Evolutionary conservation across 2,888 invertebrate genomes (phyloP), one percentile per base, ranked within the genome.

Genomic region (Oegoconia quadripuncta): DNA sequence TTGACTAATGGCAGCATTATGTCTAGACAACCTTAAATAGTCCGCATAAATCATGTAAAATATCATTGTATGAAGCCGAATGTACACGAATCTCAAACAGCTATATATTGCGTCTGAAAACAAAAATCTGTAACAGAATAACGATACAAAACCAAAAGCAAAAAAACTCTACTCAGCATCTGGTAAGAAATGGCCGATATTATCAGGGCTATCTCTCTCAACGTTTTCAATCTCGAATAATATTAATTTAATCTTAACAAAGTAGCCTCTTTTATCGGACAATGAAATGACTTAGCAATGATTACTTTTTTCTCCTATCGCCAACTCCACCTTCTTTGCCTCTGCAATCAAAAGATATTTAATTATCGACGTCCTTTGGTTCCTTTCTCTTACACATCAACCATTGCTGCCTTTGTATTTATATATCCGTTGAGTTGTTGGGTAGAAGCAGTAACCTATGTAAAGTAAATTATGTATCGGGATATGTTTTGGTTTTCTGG

Each of bases 241-340:
- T 74, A 76, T 74, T 72, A 76, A 73, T 73, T 73, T 65, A 68
- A 31, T 59, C 66, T 52, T 41, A 44, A 55, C 55, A 53, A 62
- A 74, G 69, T 71, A 65, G 64, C 65, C 54, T 61, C 59, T 68
- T n/a, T 70, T 71, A 74, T 73, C 68, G 61, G 57, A 39, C 59
- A 52, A 59, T 65, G 67, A 65, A 68, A 71, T 69, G 70, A 73
- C 74, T 73, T 72, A 73, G 62, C 68, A 63, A 69, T 74, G 76
- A 76, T 76, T 72, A 73, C 74, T 59, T 64, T 61, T 64, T 60
- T 28, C 20, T 58, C 50, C 44, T 48, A 51, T 37, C 42, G 49
- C 48, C 49, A 26, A 41, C 44, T 32, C 30, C 37, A n/a, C 15
- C 12, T 31, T 30, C 36, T 16, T 15, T 11, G 7, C n/a, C n/a